Base-by-base conservation (phyloP, 2,888 invertebrate genomes). In the Toxonevra muliebris region DNA sequence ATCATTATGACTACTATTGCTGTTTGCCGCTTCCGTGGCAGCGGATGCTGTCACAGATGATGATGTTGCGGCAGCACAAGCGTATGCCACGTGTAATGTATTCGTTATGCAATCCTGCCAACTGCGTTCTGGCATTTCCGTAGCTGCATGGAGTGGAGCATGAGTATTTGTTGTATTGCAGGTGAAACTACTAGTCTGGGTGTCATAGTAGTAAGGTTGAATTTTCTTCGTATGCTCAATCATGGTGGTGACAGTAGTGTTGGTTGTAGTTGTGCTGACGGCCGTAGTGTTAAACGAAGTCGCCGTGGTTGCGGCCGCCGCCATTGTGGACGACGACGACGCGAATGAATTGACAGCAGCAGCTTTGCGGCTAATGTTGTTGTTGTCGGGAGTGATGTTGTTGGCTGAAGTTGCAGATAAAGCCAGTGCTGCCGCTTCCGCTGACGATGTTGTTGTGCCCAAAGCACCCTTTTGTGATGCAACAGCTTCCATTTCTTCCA, bases 41-140 rank as follows among this genome's bases (percentile, higher is more conserved):
- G 40, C 41, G 55, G 55, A 48, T 13, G 48, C 57, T 19, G 55
- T 20, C 55, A 61, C 42, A 52, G 61, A 45, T 53, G 69, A 55
- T 58, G 64, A 60, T 43, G 66, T 67, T 43, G 70, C 70, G 48
- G 71, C 69, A 58, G 68, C 70, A 17, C 68, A 60, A 45, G 62
- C 61, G 55, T 73, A 68, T 52, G 72, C 66, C 58, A 77, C 74
- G 66, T 81, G 81, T 65, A 82, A 67, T 41, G 89, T 86, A 76
- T 84, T 85, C 76, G 82, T 82, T 68, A 91, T 87, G 81, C 90
- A 89, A 84, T 93, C 92, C 85, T 93, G 92, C 92, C 92, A 92
- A 63, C 91, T 90, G 75, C 90, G 86, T 82, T 91, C 91, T 58
- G 92, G 89, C 80, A 91, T 84, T 79, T 89, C 87, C 64, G 88